Percentiles rank a stretch among this genome's conserved stretches.
Evolutionary conservation across 2,888 invertebrate species (phyloP).

Genomic region (Synanthedon andrenaeformis): DNA sequence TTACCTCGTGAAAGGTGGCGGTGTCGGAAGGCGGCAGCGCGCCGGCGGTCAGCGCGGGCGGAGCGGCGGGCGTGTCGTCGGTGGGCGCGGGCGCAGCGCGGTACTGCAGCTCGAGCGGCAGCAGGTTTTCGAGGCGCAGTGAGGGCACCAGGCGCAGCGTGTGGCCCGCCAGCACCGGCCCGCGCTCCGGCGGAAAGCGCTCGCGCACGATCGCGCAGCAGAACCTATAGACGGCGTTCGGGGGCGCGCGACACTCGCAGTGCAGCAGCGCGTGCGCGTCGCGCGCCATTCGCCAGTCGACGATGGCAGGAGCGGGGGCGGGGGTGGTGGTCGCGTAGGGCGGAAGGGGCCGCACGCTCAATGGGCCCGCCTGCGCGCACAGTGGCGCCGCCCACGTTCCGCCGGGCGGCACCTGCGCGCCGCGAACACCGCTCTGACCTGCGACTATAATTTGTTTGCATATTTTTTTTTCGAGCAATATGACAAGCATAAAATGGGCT

Average conservation of each 20-base stretch:
- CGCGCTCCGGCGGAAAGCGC: constrained; percentile 79
- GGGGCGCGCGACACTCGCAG: constrained; percentile 44
- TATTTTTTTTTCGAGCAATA: too few species aligned
- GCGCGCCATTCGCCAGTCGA: constrained; percentile 22
- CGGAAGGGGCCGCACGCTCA: constrained; percentile 79
- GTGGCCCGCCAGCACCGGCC: constrained; percentile 83
- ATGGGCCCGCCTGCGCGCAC: constrained; percentile 77
- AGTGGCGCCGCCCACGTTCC: constrained; percentile 81
- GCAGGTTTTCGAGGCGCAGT: constrained; percentile 85
- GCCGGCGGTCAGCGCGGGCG: constrained; percentile 25
- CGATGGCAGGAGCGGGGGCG: constrained; percentile 35
- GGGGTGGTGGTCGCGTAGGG: constrained; percentile 39
- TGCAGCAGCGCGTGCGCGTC: constrained; percentile 26
- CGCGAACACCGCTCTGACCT: constrained; percentile 19
- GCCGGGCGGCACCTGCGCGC: constrained; percentile 60
- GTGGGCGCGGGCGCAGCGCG: constrained; percentile 33
- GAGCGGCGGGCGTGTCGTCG: constrained; percentile 19
- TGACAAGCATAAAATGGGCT: too few species aligned
- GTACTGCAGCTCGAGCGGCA: constrained; percentile 84
- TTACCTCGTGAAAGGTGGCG: constrained; percentile 49
- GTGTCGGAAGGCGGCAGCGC: constrained; percentile 39
- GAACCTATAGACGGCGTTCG: constrained; percentile 71
- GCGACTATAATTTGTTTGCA: neutral
- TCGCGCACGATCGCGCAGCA: constrained; percentile 84
- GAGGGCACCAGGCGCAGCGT: constrained; percentile 87